A percentile compares a stretch with the other conserved stretches of the same genome.
Evolutionary conservation across 2,888 invertebrate species (phyloP).

Genomic region (Augochlorella aurata): DNA sequence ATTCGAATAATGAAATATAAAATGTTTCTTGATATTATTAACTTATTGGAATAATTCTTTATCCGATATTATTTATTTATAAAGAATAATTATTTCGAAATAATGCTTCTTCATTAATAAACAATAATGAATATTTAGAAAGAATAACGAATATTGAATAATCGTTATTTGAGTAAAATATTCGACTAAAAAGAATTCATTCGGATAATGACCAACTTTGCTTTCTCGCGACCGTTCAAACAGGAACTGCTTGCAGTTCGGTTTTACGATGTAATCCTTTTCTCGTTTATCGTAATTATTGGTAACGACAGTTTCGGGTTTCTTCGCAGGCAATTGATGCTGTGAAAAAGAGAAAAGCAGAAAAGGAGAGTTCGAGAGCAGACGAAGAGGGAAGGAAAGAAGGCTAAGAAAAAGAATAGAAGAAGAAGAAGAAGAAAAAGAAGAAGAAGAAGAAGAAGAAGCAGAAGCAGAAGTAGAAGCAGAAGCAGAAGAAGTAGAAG

Average conservation of each 20-base stretch:
- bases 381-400: neutral
- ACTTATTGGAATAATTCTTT: too few species aligned
- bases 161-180: too few species aligned
- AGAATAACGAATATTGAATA: too few species aligned
- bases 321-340: neutral
- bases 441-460: neutral
- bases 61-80: neutral
- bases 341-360: neutral
- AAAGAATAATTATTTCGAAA: too few species aligned
- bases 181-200: too few species aligned
- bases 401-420: neutral
- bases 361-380: neutral
- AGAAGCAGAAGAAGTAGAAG: neutral
- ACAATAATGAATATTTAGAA: too few species aligned
- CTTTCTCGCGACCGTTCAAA: neutral
- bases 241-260: neutral
- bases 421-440: neutral
- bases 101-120: too few species aligned
- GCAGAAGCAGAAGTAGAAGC: neutral
- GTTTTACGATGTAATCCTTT: slow-evolving; percentile 8
- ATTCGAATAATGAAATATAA: too few species aligned
- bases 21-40: too few species aligned
- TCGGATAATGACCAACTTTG: too few species aligned
- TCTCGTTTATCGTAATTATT: slow-evolving; percentile 13
- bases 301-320: neutral